These are phyloP conservation scores for Thecophora atra DNA, from an alignment of 2,888 invertebrate genomes.

Conservation along the genomic window DNA sequence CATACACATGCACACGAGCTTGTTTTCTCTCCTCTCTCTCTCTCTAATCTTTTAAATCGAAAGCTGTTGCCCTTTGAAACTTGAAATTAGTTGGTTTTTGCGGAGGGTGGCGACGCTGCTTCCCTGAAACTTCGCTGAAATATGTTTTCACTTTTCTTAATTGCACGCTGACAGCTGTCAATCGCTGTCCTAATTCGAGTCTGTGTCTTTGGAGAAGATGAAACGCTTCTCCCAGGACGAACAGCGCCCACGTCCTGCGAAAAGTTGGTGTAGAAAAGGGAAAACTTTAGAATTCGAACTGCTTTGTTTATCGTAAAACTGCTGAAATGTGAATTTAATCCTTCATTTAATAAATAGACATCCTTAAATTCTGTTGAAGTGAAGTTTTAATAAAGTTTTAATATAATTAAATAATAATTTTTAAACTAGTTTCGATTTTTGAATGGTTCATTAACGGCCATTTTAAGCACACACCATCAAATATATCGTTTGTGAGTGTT, in stretches of 20 bases:
- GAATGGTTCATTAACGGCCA: neutral
- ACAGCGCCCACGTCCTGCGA: no score
- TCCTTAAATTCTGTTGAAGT: no score
- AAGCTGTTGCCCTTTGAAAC: neutral
- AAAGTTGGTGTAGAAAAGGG: no score
- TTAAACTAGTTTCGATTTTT: no score
- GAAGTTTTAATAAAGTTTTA: no score
- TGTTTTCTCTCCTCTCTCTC: neutral
- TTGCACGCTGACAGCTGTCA: slow-evolving; percentile 40
- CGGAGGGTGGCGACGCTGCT: neutral
- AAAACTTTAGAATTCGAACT: neutral
- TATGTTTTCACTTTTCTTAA: slow-evolving; percentile 48
- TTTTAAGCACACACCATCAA: neutral
- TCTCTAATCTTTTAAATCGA: neutral
- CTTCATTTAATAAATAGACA: no score
- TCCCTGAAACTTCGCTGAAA: slow-evolving; percentile 24
- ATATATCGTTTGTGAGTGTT: neutral
- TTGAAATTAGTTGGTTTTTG: slow-evolving; percentile 23
- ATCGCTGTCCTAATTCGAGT: neutral
- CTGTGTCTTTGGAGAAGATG: neutral
- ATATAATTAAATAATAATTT: no score
- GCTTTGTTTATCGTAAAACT: neutral
- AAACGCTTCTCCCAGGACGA: neutral
- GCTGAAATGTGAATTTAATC: no score
- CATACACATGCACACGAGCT: neutral